These are phyloP conservation scores for Amphimallon solstitiale DNA, from an alignment of 2,888 invertebrate genomes.

Conservation along the genomic window DNA sequence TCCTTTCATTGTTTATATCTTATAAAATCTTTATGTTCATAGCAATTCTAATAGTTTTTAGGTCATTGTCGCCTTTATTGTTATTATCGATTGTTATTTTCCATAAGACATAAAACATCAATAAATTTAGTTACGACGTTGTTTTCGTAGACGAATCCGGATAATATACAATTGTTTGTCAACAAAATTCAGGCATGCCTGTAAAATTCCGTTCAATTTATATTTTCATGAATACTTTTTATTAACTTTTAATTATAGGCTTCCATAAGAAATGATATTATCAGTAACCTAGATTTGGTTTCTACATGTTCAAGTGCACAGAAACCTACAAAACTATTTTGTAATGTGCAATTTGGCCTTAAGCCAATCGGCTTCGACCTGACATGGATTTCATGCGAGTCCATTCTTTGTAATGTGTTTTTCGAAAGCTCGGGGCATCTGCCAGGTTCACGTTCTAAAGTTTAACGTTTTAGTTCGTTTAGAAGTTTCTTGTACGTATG, in stretches of 20 bases:
- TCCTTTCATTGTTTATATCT: too few species aligned
- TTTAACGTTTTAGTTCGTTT: neutral
- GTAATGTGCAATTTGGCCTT: conserved; percentile 31
- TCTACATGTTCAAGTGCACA: conserved; percentile 26
- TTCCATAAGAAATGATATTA: neutral
- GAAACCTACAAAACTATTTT: conserved; percentile 29
- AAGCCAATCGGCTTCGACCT: conserved; percentile 15
- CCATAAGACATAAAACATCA: too few species aligned
- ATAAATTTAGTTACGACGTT: too few species aligned
- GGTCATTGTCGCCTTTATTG: too few species aligned
- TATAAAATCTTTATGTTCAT: too few species aligned
- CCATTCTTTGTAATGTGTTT: conserved; percentile 5
- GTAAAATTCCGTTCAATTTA: too few species aligned
- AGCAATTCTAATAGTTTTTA: too few species aligned
- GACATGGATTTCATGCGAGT: conserved; percentile 24
- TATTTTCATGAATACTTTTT: neutral
- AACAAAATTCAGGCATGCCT: too few species aligned
- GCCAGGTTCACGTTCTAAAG: conserved; percentile 20
- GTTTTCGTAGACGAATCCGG: too few species aligned
- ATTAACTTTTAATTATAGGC: conserved; percentile 16
- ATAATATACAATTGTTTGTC: too few species aligned
- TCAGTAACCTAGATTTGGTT: conserved; percentile 28
- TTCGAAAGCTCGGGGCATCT: conserved; percentile 5
- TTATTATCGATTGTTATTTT: too few species aligned
- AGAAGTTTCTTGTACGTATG: conserved; percentile 11